phyloP scores from a whole-genome alignment of 2,113 vertebrate genomes.

The Melanotaenia duboulayi region DNA sequence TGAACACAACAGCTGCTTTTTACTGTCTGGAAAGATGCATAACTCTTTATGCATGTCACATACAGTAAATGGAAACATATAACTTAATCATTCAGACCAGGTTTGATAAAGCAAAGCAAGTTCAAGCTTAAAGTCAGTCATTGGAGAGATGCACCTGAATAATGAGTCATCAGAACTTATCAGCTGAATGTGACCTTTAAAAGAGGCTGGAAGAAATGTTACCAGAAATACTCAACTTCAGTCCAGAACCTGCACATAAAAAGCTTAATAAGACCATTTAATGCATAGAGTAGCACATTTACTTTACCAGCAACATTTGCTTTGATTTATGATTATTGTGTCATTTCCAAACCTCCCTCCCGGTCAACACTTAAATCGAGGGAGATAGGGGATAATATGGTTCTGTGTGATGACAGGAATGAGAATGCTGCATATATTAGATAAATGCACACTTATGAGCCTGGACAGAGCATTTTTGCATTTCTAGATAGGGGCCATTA shows the following conservation, averaged over 20 bases:
- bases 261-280: neutral
- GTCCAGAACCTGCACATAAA: conserved; percentile 2
- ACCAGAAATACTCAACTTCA: neutral
- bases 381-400: conserved; percentile 6
- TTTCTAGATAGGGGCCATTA: conserved; percentile 53
- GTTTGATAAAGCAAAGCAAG: conserved; percentile 43
- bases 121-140: conserved; percentile 49
- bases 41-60: conserved; percentile 24
- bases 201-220: conserved; percentile 28
- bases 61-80: conserved; percentile 15
- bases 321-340: conserved; percentile 5
- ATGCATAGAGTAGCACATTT: neutral
- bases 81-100: conserved; percentile 41
- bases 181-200: conserved; percentile 55
- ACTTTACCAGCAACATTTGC: neutral
- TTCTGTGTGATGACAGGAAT: neutral
- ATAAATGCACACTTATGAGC: conserved; percentile 6
- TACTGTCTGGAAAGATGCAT: neutral
- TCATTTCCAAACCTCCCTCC: neutral
- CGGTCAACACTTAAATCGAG: neutral
- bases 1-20: neutral
- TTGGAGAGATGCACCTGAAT: conserved; percentile 29
- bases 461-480: conserved; percentile 5
- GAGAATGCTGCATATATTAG: neutral
- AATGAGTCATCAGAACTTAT: conserved; percentile 31